phyloP scores from a whole-genome alignment of 2,797 vertebrate genomes.

The Arremon brunneinucha region DNA sequence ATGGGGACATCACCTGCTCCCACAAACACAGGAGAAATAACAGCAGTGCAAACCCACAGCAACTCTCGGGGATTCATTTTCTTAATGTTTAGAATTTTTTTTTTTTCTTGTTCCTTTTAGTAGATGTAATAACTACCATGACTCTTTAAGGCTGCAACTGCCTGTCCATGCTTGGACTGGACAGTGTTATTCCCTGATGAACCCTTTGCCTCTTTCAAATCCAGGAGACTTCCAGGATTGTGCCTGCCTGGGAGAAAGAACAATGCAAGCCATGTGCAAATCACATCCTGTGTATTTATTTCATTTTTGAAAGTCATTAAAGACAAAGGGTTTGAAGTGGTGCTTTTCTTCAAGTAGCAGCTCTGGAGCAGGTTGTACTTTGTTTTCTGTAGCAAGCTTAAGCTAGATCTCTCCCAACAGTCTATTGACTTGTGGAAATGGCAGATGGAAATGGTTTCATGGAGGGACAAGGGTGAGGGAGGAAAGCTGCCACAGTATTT shows the following conservation, averaged over 20 bases:
- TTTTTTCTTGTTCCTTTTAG: neutral
- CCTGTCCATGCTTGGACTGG: neutral
- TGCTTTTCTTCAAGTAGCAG: neutral
- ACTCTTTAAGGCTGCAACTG: neutral
- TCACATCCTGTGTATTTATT: neutral
- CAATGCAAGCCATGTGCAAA: too few species aligned
- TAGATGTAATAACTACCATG: neutral
- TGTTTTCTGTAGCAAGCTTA: neutral
- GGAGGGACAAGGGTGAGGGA: neutral
- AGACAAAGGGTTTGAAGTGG: neutral
- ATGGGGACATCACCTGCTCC: neutral
- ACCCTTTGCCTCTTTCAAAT: neutral
- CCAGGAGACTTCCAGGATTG: neutral
- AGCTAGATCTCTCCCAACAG: neutral
- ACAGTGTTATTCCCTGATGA: neutral
- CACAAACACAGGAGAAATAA: neutral
- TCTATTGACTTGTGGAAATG: neutral
- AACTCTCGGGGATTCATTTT: neutral
- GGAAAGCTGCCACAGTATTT: neutral
- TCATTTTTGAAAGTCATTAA: neutral
- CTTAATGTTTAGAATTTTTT: too few species aligned
- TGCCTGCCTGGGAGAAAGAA: neutral
- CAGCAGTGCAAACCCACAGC: neutral
- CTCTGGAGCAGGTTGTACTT: neutral
- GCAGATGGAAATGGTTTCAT: slow-evolving; percentile 19